Percentiles rank a stretch among this genome's conserved stretches.
These are phyloP conservation scores for Bufo bufo DNA, from an alignment of 2,113 vertebrate species.

Conservation along the genomic window DNA sequence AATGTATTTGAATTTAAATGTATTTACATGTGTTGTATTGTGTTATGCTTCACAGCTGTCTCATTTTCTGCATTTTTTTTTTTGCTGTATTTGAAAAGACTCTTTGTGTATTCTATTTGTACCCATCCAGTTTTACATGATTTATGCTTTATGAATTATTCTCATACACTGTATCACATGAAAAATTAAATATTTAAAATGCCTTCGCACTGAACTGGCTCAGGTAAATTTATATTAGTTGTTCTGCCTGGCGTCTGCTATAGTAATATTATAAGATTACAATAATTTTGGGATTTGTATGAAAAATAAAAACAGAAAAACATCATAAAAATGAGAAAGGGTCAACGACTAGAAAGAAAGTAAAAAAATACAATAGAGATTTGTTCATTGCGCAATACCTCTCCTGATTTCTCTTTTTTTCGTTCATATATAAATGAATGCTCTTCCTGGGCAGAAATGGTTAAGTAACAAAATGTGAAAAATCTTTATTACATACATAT, in stretches of 20 bases:
- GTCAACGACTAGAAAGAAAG: conserved; percentile 4
- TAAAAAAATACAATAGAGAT: conserved; percentile 10
- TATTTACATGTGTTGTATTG: conserved; percentile 54
- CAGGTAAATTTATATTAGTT: conserved; percentile 55
- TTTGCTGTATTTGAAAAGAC: conserved; percentile 52
- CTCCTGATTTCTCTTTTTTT: background rate
- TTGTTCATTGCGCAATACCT: conserved; percentile 1
- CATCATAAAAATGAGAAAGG: conserved; percentile 36
- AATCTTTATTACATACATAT: conserved; percentile 31
- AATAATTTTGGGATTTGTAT: conserved; percentile 38
- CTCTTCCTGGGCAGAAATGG: background rate
- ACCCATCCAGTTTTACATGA: conserved; percentile 56
- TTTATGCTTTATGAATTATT: conserved; percentile 59
- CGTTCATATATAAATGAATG: background rate
- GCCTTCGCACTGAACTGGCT: conserved; percentile 30
- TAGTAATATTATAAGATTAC: conserved; percentile 46
- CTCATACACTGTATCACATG: conserved; percentile 52
- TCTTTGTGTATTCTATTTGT: conserved; percentile 57
- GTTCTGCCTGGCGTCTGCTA: conserved; percentile 15
- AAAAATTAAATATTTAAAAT: conserved; percentile 58
- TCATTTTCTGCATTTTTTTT: conserved; percentile 46
- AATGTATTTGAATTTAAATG: conserved; percentile 45
- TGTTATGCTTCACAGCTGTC: conserved; percentile 46
- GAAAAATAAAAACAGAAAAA: conserved; percentile 28
- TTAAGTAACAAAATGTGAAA: conserved; percentile 15